Evolutionary conservation across 2,797 vertebrate species (phyloP).

Genomic region (Oreonectes daqikongensis): DNA sequence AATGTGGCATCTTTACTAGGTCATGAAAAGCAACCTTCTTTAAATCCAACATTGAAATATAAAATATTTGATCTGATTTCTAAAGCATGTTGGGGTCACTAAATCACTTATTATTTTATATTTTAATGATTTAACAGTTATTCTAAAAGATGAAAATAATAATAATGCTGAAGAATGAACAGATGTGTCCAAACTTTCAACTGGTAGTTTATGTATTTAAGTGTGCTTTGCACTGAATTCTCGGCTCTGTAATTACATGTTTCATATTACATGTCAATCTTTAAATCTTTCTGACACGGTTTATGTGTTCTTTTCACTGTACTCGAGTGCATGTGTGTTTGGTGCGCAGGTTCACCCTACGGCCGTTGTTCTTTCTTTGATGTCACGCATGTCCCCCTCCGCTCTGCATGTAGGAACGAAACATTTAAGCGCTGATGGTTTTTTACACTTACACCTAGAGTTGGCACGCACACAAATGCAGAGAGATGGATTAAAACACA

Average conservation of each 20-base stretch:
- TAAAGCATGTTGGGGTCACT: too few species aligned
- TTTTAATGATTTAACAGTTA: neutral
- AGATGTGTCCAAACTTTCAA: neutral
- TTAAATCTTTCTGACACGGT: neutral
- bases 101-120: neutral
- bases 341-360: neutral
- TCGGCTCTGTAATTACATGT: neutral
- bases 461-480: conserved; percentile 1
- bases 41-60: too few species aligned
- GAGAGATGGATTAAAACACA: neutral
- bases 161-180: neutral
- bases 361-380: conserved; percentile 40
- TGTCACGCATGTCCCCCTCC: neutral
- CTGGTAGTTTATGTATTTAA: neutral
- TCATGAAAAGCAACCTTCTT: too few species aligned
- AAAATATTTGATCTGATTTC: too few species aligned
- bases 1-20: too few species aligned
- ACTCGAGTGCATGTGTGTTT: neutral
- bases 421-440: conserved; percentile 37
- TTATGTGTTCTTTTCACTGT: neutral
- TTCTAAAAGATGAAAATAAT: neutral
- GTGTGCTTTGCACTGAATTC: neutral
- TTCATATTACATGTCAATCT: neutral
- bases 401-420: neutral
- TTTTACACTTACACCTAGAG: neutral